These are phyloP conservation scores for Aphelenchoides besseyi DNA, from an alignment of 1,140 invertebrate species.

Conservation along the genomic window DNA sequence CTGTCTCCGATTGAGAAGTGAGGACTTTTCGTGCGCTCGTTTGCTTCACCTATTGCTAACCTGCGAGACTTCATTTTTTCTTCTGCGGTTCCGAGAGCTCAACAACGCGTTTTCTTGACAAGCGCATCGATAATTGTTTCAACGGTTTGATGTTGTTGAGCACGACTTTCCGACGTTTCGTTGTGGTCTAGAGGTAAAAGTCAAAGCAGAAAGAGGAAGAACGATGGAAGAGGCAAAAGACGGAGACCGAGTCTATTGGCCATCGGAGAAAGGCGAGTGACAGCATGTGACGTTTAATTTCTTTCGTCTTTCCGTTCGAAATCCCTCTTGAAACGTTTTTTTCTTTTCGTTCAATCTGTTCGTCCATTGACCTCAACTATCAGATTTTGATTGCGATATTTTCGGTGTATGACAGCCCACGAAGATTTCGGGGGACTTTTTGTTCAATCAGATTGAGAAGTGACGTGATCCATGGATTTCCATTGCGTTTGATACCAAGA, in stretches of 20 bases:
- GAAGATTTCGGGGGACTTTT: too few relatives aligned
- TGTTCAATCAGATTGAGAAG: too few relatives aligned
- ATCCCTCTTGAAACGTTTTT: neutral
- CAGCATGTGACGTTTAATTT: conserved; percentile 1
- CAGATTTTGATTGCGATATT: neutral
- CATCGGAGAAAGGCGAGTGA: neutral
- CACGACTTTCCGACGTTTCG: neutral
- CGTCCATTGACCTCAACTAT: neutral
- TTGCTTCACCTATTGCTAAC: too few relatives aligned
- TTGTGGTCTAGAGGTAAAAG: neutral
- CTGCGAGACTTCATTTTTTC: too few relatives aligned
- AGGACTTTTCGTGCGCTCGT: too few relatives aligned
- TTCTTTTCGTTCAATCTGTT: neutral
- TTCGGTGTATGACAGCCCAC: neutral
- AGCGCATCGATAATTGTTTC: conserved; percentile 3
- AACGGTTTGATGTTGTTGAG: neutral
- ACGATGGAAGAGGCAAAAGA: neutral
- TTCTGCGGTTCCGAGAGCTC: too few relatives aligned
- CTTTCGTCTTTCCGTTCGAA: neutral
- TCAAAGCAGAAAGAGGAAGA: neutral
- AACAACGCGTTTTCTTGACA: neutral
- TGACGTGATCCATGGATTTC: too few relatives aligned
- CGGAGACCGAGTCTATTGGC: conserved; percentile 1
- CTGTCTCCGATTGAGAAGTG: too few relatives aligned
- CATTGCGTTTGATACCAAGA: too few relatives aligned